Evolutionary conservation across 2,113 vertebrate genomes (phyloP), one percentile per base, ranked within the genome.

Genomic region (Bubo bubo): DNA sequence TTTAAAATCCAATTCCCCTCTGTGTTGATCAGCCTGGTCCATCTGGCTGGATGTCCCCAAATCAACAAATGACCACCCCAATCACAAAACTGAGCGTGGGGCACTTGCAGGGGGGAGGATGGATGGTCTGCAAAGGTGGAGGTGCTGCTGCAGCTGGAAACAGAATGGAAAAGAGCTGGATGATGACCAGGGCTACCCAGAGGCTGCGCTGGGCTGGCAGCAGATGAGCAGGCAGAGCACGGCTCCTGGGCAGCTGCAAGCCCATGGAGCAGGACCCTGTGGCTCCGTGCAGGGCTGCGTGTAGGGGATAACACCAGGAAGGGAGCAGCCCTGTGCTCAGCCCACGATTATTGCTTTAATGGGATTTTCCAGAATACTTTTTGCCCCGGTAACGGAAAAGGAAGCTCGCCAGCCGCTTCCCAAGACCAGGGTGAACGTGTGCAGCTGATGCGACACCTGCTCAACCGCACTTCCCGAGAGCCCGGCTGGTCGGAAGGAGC

Each of bases 231-330:
- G 70, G 68, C 23, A 52, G 77, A 34, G 47, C 83, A 41, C 1
- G 9, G 58, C 81, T 86, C 53, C 74, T 6, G 90, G 37, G 67
- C 56, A 86, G 84, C 43, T 20, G 19, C 67, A 41, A 45, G 6
- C 10, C 63, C 2, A 0, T 0, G 8, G 41, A 73, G 67, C 43
- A 2, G 74, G 64, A 52, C 60, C 58, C 52, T 5, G n/a, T 3
- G 2, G 73, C 72, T 63, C 62, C 2, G 0, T 7, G 66, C 49
- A 27, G 66, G 43, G 39, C 60, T 59, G 53, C 1, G 3, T 2
- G 35, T 49, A 45, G 80, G 35, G 81, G 32, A 24, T 15, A 37
- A 76, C 0, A 1, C 66, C 37, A 4, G 74, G 32, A 59, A 63
- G 62, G 70, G 86, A 88, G 71, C 79, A 88, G 66, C 90, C 20